A percentile compares a stretch with the other conserved stretches of the same genome.
These are phyloP conservation scores for Larimichthys crocea DNA, from an alignment of 2,113 vertebrate genomes.

Conservation along the genomic window DNA sequence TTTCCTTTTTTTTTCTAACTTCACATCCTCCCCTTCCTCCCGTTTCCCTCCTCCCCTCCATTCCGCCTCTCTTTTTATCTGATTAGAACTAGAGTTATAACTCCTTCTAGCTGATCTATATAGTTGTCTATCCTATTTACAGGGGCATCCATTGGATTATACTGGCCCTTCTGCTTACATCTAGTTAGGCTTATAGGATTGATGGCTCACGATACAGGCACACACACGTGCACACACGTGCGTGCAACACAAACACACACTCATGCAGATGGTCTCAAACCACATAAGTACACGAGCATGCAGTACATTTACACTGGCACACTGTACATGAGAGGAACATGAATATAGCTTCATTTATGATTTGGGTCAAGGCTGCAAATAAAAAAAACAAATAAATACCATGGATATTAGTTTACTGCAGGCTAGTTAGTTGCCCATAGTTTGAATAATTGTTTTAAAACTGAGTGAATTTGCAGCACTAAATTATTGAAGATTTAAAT, in stretches of 20 bases:
- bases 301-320: neutral
- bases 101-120: conserved; percentile 64
- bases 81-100: conserved; percentile 70
- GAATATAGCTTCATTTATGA: neutral
- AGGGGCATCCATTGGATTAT: conserved; percentile 64
- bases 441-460: neutral
- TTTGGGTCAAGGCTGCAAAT: neutral
- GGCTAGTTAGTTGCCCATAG: neutral
- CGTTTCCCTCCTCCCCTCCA: neutral
- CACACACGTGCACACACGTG: conserved; percentile 8
- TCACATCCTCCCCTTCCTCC: conserved; percentile 2
- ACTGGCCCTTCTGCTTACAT: conserved; percentile 60
- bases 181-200: conserved; percentile 57
- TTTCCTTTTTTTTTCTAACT: conserved; percentile 3
- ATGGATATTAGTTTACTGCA: neutral
- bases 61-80: conserved; percentile 58
- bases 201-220: conserved; percentile 16
- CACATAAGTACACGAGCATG: neutral
- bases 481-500: neutral
- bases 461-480: neutral
- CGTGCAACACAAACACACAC: neutral
- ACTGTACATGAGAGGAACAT: neutral
- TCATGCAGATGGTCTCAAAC: neutral
- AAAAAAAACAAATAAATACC: no score
- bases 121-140: conserved; percentile 68